Percentiles rank a stretch among this genome's conserved stretches.
Evolutionary conservation across 2,113 vertebrate genomes (phyloP).

Genomic region (Tragelaphus buxtoni): DNA sequence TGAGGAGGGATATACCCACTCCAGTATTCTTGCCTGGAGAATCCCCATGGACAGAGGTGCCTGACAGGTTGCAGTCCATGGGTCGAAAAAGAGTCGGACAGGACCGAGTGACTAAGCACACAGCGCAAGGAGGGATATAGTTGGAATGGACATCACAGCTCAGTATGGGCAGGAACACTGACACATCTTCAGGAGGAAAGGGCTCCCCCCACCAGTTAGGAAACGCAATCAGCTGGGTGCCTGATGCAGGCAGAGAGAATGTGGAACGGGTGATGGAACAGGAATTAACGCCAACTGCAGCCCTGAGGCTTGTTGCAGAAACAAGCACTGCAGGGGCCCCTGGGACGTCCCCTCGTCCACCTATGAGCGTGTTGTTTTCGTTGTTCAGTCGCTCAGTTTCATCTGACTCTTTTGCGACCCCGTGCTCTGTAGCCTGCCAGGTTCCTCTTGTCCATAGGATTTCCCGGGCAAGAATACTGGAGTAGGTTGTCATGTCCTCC

Average conservation of each 20-base stretch:
- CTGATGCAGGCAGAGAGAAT: neutral
- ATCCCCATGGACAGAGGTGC: neutral
- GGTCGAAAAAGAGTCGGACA: neutral
- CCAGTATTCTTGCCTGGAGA: neutral
- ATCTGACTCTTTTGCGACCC: neutral
- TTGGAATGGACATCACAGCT: neutral
- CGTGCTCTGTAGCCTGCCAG: neutral
- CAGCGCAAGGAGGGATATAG: neutral
- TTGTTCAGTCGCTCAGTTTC: neutral
- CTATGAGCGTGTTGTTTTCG: neutral
- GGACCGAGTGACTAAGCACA: neutral
- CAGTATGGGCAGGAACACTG: neutral
- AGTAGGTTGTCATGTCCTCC: neutral
- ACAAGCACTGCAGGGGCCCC: neutral
- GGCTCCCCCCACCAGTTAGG: neutral
- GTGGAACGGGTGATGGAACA: fast-evolving
- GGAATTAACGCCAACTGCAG: neutral
- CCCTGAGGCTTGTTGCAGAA: neutral
- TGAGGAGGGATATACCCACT: neutral
- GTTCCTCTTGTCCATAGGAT: neutral
- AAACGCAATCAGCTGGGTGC: neutral
- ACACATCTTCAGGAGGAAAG: neutral
- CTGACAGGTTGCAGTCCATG: neutral
- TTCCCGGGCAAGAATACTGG: neutral
- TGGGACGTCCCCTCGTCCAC: too few relatives aligned